Percentiles rank a stretch among this genome's conserved stretches.
These are phyloP conservation scores for Bursaphelenchus okinawaensis DNA, from an alignment of 2,888 invertebrate species.

Conservation along the genomic window DNA sequence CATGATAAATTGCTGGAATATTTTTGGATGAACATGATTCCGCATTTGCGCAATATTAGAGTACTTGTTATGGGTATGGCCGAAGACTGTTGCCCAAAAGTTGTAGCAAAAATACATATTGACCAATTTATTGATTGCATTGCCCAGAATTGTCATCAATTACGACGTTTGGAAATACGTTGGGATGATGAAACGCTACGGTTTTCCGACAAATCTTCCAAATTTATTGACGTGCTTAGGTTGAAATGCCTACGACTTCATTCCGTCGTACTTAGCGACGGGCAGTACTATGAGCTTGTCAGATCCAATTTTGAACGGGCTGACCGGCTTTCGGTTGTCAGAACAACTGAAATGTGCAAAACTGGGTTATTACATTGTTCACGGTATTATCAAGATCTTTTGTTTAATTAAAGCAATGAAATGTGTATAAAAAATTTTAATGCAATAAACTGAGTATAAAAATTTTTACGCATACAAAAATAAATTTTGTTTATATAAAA, in stretches of 20 bases:
- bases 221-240: conserved; percentile 92
- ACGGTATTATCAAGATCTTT: conserved; percentile 84
- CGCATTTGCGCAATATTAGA: conserved; percentile 83
- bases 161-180: conserved; percentile 85
- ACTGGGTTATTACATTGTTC: conserved; percentile 89
- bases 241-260: conserved; percentile 80
- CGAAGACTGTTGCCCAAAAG: conserved; percentile 88
- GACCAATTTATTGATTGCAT: conserved; percentile 97
- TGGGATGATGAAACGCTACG: conserved; percentile 98
- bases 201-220: conserved; percentile 96
- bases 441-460: no score
- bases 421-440: no score
- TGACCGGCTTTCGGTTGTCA: conserved; percentile 86
- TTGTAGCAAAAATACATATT: conserved; percentile 72
- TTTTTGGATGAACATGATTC: conserved; percentile 90
- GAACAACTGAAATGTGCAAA: conserved; percentile 89
- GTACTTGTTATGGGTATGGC: conserved; percentile 94
- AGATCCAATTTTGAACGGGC: conserved; percentile 99
- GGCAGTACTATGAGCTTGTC: conserved; percentile 96
- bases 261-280: conserved; percentile 90
- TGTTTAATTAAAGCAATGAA: conserved; percentile 87
- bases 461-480: no score
- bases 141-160: conserved; percentile 78
- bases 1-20: conserved; percentile 83
- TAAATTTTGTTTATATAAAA: no score